Evolutionary conservation across 2,113 vertebrate species (phyloP), one percentile per base, ranked within the genome.

Genomic region (Odontesthes bonariensis): DNA sequence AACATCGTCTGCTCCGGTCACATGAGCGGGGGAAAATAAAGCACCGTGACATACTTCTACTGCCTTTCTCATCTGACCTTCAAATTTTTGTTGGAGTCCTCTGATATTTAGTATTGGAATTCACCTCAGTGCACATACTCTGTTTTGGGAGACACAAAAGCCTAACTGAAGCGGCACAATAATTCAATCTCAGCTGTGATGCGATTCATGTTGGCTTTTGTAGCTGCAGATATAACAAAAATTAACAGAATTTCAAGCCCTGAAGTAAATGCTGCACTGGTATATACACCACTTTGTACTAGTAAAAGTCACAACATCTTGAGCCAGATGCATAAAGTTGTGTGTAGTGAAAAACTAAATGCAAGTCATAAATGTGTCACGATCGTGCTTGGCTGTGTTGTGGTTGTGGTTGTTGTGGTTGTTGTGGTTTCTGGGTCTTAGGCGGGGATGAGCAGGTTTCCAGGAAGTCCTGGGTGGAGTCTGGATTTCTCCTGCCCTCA

Each of bases 21-120:
- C 40, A 75, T 85, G 76, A 80, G 81, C 82, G 74, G 81, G 23
- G 42, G 44, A 55, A 82, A 84, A 3, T 79, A 83, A 83, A 81
- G 65, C 0, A 2, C 4, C 67, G 22, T 82, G 73, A 71, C 78
- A 74, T 63, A 69, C 60, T 47, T 63, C 77, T 83, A 59, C 71
- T 5, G 66, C 75, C 79, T 81, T 58, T 73, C 38, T 27, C 27
- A 27, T 27, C 64, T 79, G 83, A 89, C 79, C 84, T 52, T 68
- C 42, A 73, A 77, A 60, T 82, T 54, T 35, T 52, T 58, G 53
- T 58, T 51, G 2, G 54, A 19, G 19, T 75, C 23, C 54, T 77
- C 46, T 60, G 57, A 33, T 61, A 17, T 62, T 53, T 35, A 6
- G 32, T 67, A n/a, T 69, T 20, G 55, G 19, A 71, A 77, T 75